Conservation (phyloP, 2,888 invertebrate species). For the Griposia aprilina region DNA sequence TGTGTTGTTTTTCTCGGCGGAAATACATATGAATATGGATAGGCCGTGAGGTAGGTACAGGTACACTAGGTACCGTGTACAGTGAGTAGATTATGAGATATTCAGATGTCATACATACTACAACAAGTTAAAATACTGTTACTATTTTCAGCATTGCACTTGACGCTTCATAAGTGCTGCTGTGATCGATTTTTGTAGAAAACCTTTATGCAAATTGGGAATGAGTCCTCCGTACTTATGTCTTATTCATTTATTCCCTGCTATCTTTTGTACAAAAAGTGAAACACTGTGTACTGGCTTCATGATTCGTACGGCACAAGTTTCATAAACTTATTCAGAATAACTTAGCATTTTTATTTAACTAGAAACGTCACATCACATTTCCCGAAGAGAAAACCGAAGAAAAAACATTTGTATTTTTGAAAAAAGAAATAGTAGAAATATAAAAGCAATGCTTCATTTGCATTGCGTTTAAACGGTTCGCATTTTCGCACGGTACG, state of each 20-base stretch:
- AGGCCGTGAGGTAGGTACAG: neutral
- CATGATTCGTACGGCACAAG: conserved; percentile 10
- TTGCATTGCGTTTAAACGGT: conserved; percentile 46
- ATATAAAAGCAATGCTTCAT: conserved; percentile 36
- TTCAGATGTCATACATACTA: neutral
- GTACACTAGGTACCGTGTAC: neutral
- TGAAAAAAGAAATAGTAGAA: conserved; percentile 17
- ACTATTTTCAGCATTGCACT: neutral
- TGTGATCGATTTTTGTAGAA: neutral
- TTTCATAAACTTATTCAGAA: conserved; percentile 34
- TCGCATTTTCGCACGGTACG: conserved; percentile 6
- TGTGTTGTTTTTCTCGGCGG: neutral
- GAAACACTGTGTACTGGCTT: neutral
- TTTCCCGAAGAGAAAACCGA: conserved; percentile 1
- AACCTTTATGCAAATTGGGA: neutral
- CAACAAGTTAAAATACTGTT: neutral
- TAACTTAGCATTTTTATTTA: conserved; percentile 41
- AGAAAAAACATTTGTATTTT: conserved; percentile 10
- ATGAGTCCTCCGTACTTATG: neutral
- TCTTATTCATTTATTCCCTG: conserved; percentile 11
- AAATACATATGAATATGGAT: neutral
- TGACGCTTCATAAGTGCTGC: neutral
- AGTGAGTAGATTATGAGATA: neutral
- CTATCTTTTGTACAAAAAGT: conserved; percentile 9
- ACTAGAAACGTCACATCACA: conserved; percentile 16